phyloP scores from a whole-genome alignment of 2,888 invertebrate species.

The Oeneis ivallda region DNA sequence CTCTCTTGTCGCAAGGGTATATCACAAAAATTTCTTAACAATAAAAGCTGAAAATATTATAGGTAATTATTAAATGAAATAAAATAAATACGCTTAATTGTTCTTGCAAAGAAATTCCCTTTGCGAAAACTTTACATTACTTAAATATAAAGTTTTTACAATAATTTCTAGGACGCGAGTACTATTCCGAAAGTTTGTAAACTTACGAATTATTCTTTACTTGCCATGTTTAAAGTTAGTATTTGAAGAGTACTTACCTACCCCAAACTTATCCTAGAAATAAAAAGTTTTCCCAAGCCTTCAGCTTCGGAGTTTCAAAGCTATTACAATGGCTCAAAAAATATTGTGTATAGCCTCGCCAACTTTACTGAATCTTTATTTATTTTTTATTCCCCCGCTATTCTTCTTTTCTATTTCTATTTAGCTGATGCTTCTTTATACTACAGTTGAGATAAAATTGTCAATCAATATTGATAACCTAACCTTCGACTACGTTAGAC shows the following conservation, averaged over 20 bases:
- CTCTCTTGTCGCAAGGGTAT: no score
- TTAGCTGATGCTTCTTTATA: not conserved
- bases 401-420: not conserved
- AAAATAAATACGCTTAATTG: no score
- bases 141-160: no score
- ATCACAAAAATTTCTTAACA: no score
- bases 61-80: no score
- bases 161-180: not conserved
- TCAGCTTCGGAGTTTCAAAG: not conserved
- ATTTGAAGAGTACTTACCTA: not conserved
- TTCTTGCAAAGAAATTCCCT: no score
- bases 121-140: no score
- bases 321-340: not conserved
- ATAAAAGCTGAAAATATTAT: no score
- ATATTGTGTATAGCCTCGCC: not conserved
- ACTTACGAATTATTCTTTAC: conserved; percentile 16
- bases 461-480: no score
- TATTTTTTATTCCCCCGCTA: not conserved
- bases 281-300: not conserved
- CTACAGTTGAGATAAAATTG: not conserved
- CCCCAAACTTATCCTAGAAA: not conserved
- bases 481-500: no score
- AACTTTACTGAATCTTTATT: not conserved
- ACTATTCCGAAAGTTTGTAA: not conserved
- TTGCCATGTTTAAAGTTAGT: conserved; percentile 6